These are phyloP conservation scores for Eciton burchellii DNA, from an alignment of 1,140 invertebrate species.

Conservation along the genomic window DNA sequence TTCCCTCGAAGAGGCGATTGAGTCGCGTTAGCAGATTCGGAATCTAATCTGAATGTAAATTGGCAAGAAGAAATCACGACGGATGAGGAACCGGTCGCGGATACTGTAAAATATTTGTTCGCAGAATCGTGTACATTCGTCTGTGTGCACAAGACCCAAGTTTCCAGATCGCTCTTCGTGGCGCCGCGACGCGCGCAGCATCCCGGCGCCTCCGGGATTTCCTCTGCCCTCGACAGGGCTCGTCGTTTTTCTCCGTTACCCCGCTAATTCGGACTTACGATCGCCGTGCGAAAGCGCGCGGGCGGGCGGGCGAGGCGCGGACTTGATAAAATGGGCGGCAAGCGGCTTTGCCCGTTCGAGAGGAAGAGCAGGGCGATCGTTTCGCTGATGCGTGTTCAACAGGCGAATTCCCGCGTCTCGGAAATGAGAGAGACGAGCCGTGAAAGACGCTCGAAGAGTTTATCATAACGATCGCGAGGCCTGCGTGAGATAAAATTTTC, in stretches of 20 bases:
- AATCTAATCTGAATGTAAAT: constrained; percentile 50
- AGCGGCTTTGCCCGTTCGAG: constrained; percentile 5
- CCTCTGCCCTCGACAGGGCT: not conserved
- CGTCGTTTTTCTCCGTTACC: constrained; percentile 41
- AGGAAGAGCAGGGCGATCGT: no score
- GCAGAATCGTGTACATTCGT: not conserved
- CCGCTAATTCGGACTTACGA: constrained; percentile 53
- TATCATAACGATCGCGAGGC: not conserved
- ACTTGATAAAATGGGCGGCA: not conserved
- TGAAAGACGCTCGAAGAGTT: not conserved
- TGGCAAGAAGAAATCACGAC: not conserved
- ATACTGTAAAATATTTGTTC: constrained; percentile 14
- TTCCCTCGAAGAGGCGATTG: not conserved
- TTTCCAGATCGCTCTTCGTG: not conserved
- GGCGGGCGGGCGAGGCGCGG: not conserved
- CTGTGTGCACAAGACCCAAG: constrained; percentile 5
- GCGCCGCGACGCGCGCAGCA: not conserved
- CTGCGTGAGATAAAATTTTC: no score
- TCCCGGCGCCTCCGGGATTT: not conserved
- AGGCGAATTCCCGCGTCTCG: not conserved
- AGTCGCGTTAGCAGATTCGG: not conserved
- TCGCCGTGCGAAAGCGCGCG: not conserved
- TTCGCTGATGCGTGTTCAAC: no score
- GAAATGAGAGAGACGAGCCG: no score
- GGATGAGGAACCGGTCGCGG: not conserved